These are phyloP conservation scores for Eudasyphora cyanicolor DNA, from an alignment of 2,888 invertebrate species.

Conservation along the genomic window DNA sequence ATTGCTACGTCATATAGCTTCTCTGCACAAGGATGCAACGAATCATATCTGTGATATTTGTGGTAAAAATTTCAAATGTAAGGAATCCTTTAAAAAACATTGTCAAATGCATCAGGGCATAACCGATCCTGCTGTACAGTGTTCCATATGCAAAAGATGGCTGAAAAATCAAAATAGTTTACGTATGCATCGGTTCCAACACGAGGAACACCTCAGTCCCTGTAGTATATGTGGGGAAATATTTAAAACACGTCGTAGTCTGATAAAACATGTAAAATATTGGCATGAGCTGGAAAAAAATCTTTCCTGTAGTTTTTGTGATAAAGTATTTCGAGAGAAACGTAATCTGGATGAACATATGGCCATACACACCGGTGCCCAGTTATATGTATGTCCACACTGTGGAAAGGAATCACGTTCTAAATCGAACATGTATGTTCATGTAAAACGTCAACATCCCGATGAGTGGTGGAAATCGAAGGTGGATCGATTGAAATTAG, in stretches of 20 bases:
- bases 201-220: slow-evolving; percentile 60
- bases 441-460: slow-evolving; percentile 75
- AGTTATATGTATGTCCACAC: slow-evolving; percentile 75
- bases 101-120: slow-evolving; percentile 74
- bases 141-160: slow-evolving; percentile 73
- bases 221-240: slow-evolving; percentile 67
- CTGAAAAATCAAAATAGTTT: slow-evolving; percentile 74
- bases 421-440: slow-evolving; percentile 76
- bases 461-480: slow-evolving; percentile 74
- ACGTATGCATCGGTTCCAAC: slow-evolving; percentile 64
- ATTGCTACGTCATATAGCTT: slow-evolving; percentile 72
- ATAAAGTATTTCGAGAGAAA: slow-evolving; percentile 74
- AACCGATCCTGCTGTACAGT: slow-evolving; percentile 73
- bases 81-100: slow-evolving; percentile 74
- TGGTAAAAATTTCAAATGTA: slow-evolving; percentile 75
- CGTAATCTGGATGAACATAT: slow-evolving; percentile 75
- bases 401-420: slow-evolving; percentile 76
- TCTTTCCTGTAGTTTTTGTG: slow-evolving; percentile 73
- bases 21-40: slow-evolving; percentile 73
- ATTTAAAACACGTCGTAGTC: slow-evolving; percentile 70
- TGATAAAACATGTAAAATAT: slow-evolving; percentile 73
- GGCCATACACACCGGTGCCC: slow-evolving; percentile 75
- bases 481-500: slow-evolving; percentile 67
- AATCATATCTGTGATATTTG: slow-evolving; percentile 75
- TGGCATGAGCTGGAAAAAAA: slow-evolving; percentile 73